These are phyloP conservation scores for Drosophila kikkawai DNA, from an alignment of 1,140 invertebrate genomes.

Conservation along the genomic window DNA sequence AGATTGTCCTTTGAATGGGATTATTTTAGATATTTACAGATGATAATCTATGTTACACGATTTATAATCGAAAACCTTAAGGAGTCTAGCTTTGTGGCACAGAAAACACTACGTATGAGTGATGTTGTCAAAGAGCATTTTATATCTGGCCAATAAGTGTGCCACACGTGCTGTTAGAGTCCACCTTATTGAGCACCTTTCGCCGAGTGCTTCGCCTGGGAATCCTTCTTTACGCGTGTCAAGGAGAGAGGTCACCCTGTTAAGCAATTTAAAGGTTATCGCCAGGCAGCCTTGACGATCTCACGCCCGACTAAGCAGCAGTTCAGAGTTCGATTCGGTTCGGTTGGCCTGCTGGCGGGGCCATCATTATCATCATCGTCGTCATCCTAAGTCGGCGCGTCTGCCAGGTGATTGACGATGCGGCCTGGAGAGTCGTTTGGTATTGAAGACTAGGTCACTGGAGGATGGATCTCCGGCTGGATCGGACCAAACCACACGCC, in stretches of 20 bases:
- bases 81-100: background rate
- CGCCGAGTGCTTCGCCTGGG: background rate
- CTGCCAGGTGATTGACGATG: slow-evolving; percentile 71
- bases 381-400: slow-evolving; percentile 24
- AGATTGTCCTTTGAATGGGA: no score
- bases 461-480: slow-evolving; percentile 16
- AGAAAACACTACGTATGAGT: background rate
- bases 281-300: slow-evolving; percentile 74
- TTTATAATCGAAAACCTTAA: background rate
- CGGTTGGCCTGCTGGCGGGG: slow-evolving; percentile 10
- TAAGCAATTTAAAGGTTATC: slow-evolving; percentile 78
- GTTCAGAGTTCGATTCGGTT: slow-evolving; percentile 49
- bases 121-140: background rate
- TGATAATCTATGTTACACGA: background rate
- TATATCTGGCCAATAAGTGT: background rate
- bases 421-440: slow-evolving; percentile 13
- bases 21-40: background rate
- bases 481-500: background rate
- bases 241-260: slow-evolving; percentile 40
- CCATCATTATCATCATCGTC: slow-evolving; percentile 50
- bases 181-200: slow-evolving; percentile 3
- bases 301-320: slow-evolving; percentile 73
- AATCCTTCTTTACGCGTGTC: background rate
- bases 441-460: slow-evolving; percentile 1
- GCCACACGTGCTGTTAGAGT: background rate